Evolutionary conservation across 2,888 invertebrate species (phyloP), one percentile per base, ranked within the genome.

Genomic region (Cepaea hortensis): DNA sequence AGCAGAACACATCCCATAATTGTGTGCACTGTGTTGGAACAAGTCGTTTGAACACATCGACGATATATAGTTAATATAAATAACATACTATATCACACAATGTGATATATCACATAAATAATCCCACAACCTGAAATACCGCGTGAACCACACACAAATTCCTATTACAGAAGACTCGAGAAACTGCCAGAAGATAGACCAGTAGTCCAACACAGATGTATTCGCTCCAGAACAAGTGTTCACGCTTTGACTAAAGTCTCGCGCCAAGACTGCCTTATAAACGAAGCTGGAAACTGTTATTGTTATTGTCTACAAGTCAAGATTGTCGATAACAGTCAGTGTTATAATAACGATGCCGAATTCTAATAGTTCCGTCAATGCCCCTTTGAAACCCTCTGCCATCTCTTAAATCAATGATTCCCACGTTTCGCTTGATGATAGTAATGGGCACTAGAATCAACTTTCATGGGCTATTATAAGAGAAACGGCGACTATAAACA

Each of bases 301-400:
- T 85, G 80, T 85, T 85, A 85, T 85, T 55, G 85, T 81, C 68
- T 3, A 20, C 62, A 48, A 3, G 18, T 20, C 55, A 20, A 13
- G 48, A 81, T 85, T 85, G 75, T 76, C 50, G 85, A 65, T 48
- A 18, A 20, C 65, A 46, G 81, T 73, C 81, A 85, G 81, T 81
- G 85, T 81, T 85, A 55, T 80, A 65, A 85, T 81, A 75, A 81
- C 55, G 35, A 81, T 85, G 75, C 81, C n/a, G 48, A 85, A 85
- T 85, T 81, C 81, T 85, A 75, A 85, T 85, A 72, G 85, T n/a
- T 62, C 62, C 7, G 72, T 7, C 85, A 35, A 81, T 50, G 46
- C 68, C 23, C 35, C 61, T n/a, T 13, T 61, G 11, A n/a, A 46
- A 61, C n/a, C 77, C 5, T 55, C 23, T 48, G 9, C 35, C 11